These are phyloP conservation scores for Heterohyrax brucei DNA, from an alignment of 2,797 vertebrate genomes.

Conservation along the genomic window DNA sequence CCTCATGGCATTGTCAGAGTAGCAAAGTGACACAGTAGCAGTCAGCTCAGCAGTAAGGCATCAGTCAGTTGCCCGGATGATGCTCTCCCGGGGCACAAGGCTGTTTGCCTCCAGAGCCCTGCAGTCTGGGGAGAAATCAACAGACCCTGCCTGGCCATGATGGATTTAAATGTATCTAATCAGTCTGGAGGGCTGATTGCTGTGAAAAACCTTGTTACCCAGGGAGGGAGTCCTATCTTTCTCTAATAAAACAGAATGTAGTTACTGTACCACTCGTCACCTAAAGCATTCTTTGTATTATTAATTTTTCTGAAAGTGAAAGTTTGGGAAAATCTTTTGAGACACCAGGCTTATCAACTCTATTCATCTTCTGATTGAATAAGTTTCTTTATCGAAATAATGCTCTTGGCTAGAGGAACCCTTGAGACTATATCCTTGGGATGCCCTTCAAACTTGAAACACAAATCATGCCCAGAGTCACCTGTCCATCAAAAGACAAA, in stretches of 20 bases:
- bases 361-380: slow-evolving; percentile 81
- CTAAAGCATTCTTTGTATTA: slow-evolving; percentile 81
- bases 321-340: slow-evolving; percentile 77
- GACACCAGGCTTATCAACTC: slow-evolving; percentile 77
- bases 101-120: slow-evolving; percentile 43
- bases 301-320: slow-evolving; percentile 81
- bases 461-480: background rate
- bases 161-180: slow-evolving; percentile 81
- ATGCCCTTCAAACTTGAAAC: too few species aligned
- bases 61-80: slow-evolving; percentile 47
- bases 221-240: slow-evolving; percentile 72
- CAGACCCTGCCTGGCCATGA: slow-evolving; percentile 44
- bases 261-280: slow-evolving; percentile 67
- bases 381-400: slow-evolving; percentile 80
- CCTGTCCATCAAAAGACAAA: background rate
- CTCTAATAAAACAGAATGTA: slow-evolving; percentile 82
- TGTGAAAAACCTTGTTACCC: slow-evolving; percentile 76
- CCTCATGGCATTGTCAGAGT: slow-evolving; percentile 71
- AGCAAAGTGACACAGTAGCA: slow-evolving; percentile 51
- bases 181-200: slow-evolving; percentile 73
- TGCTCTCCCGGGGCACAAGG: background rate
- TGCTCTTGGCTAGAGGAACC: background rate
- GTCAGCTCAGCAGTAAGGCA: slow-evolving; percentile 19
- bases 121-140: slow-evolving; percentile 43
- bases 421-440: background rate